phyloP scores from a whole-genome alignment of 2,113 vertebrate species.

The Sprattus sprattus region DNA sequence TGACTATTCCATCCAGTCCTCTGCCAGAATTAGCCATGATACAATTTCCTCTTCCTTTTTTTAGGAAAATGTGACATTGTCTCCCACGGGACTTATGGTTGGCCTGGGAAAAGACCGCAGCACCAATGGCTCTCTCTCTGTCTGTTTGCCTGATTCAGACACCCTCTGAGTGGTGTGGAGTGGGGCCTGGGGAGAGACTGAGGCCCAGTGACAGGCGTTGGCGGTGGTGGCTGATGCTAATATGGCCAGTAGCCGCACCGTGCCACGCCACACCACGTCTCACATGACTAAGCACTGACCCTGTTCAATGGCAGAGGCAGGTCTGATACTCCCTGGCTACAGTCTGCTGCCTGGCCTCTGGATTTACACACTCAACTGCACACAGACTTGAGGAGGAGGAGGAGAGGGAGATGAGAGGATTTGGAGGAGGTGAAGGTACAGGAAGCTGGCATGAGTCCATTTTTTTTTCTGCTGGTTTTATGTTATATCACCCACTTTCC shows the following conservation, averaged over 20 bases:
- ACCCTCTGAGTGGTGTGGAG: not conserved
- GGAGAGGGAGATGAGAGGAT: constrained; percentile 7
- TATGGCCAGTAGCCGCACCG: not conserved
- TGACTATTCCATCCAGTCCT: not conserved
- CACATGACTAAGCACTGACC: not conserved
- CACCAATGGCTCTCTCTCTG: not conserved
- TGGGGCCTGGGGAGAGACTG: not conserved
- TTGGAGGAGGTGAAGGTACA: not conserved
- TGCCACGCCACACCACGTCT: not conserved
- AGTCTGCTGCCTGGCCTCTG: not conserved
- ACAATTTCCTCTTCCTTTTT: constrained; percentile 2
- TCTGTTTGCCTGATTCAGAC: not conserved
- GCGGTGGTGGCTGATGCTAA: not conserved
- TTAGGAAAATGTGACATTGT: not conserved
- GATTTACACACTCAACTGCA: constrained; percentile 3
- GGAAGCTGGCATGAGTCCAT: constrained; percentile 6
- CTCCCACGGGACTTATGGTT: not conserved
- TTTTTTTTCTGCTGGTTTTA: not conserved
- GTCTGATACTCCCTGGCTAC: constrained; percentile 1
- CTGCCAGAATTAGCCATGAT: not conserved
- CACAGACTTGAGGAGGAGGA: not conserved
- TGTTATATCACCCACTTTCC: constrained; percentile 5
- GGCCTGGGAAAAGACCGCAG: not conserved
- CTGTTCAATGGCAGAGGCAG: constrained; percentile 26
- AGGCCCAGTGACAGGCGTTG: not conserved